Conservation (phyloP, 2,888 invertebrate genomes). For the Pilophorus perplexus region DNA sequence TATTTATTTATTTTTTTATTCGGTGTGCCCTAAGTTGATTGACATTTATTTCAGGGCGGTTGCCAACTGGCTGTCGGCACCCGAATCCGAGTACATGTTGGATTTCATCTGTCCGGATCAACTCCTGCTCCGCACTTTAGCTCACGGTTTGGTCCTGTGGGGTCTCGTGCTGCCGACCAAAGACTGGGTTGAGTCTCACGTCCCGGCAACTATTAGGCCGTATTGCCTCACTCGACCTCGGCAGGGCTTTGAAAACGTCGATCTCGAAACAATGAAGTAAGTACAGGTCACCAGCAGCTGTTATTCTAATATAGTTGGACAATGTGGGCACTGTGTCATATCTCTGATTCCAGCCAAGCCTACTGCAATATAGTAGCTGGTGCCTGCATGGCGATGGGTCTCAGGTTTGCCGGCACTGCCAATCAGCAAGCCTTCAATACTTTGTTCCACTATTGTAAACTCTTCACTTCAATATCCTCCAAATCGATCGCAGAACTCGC, state of each 20-base stretch:
- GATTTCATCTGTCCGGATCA: conserved; percentile 92
- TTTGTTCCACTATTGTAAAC: conserved; percentile 68
- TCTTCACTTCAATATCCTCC: conserved; percentile 65
- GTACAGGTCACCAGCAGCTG: conserved; percentile 44
- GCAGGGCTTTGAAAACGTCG: conserved; percentile 62
- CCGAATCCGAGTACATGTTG: conserved; percentile 82
- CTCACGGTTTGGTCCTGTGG: conserved; percentile 85
- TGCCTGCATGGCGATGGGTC: conserved; percentile 87
- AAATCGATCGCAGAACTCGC: conserved; percentile 80
- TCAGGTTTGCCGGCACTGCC: conserved; percentile 91
- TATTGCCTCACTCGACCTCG: conserved; percentile 75
- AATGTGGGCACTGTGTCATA: not conserved
- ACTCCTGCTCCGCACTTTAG: conserved; percentile 74
- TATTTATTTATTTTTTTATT: no score
- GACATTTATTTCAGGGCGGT: no score
- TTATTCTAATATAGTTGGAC: not conserved
- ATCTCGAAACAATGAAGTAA: conserved; percentile 92
- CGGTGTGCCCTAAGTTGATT: no score
- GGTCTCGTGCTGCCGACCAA: conserved; percentile 74
- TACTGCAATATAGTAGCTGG: conserved; percentile 96
- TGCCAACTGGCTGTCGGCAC: conserved; percentile 87
- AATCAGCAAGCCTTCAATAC: conserved; percentile 76
- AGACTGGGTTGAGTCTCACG: conserved; percentile 81
- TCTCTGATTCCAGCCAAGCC: conserved; percentile 80
- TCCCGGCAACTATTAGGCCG: conserved; percentile 71